Evolutionary conservation across 2,888 invertebrate genomes (phyloP).

Genomic region (Drosophila atripex): DNA sequence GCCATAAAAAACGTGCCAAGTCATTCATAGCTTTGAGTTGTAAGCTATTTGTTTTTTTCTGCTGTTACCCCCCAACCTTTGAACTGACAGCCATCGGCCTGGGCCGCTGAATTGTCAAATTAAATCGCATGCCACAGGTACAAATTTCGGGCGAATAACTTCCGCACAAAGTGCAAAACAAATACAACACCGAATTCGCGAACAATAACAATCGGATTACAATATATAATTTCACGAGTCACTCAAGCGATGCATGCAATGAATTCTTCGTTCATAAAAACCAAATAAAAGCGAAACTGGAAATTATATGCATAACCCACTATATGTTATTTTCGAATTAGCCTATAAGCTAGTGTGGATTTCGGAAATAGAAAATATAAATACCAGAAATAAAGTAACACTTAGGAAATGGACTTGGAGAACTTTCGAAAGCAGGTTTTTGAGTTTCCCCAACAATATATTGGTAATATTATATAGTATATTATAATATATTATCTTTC

Average conservation of each 20-base stretch:
- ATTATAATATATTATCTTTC: constrained; percentile 1
- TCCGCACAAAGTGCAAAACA: constrained; percentile 54
- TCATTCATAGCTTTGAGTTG: constrained; percentile 14
- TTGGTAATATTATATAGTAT: neutral
- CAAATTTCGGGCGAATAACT: constrained; percentile 56
- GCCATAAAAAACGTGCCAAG: constrained; percentile 18
- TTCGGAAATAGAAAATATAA: neutral
- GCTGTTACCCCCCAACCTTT: constrained; percentile 20
- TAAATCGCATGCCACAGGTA: constrained; percentile 52
- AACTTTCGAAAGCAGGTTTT: too few species aligned
- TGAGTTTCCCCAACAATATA: too few species aligned
- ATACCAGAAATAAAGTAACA: too few species aligned
- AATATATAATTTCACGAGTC: constrained; percentile 47
- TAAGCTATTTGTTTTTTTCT: neutral
- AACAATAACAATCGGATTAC: constrained; percentile 47
- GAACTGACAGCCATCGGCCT: constrained; percentile 31
- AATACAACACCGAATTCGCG: constrained; percentile 23
- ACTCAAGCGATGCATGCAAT: constrained; percentile 62
- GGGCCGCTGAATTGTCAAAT: constrained; percentile 21
- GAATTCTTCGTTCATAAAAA: constrained; percentile 33
- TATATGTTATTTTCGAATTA: neutral
- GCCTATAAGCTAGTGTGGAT: neutral
- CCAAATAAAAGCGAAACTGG: constrained; percentile 21
- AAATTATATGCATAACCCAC: constrained; percentile 11
- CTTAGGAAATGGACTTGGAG: too few species aligned